Base-by-base conservation (phyloP, 2,888 invertebrate species). In the Parasteatoda lunata region DNA sequence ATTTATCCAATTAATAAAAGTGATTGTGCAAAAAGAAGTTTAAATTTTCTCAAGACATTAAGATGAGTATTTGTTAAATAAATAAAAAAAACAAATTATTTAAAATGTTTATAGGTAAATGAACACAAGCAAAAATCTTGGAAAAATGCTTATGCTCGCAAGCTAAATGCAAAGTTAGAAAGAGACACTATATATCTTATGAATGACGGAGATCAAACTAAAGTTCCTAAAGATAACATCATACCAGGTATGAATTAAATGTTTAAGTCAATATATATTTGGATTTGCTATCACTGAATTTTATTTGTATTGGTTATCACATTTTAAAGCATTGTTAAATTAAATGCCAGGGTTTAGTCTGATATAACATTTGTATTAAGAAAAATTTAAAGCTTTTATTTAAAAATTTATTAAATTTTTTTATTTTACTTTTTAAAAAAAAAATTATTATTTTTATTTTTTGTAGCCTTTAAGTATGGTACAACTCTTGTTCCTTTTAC, bases 401-500 rank as follows among this genome's bases (percentile, higher is more conserved):
- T 51, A 13, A 49, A 49, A 13, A 49, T 49, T 3, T 13, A 72
- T 8, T 11, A 30, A 15, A 15, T 47, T 65, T 5, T 48, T 64
- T 30, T 30, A 30, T 30, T 30, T 30, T 30, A 30, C 30, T 30
- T 0, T 30, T 30, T 30, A 30, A 30, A 30, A 30, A 30, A 30
- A 30, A 30, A 30, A 0, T 30, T 30, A 30, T 30, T 30, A 30
- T 30, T 30, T 30, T 30, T 30, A 30, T 30, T 80, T 73, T n/a
- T 59, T 69, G 88, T 72, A 92, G 93, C 92, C 45, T 94, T 93
- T 90, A 92, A 93, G 73, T 95, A 94, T 91, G 95, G 95, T 2
- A 93, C 94, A 89, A 93, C 93, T 89, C 91, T 94, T 48, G 94
- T 95, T 48, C 94, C 95, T 6, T 92, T 92, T 90, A 90, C 92